phyloP scores from a whole-genome alignment of 1,140 invertebrate genomes.

The Tetragnatha versicolor region DNA sequence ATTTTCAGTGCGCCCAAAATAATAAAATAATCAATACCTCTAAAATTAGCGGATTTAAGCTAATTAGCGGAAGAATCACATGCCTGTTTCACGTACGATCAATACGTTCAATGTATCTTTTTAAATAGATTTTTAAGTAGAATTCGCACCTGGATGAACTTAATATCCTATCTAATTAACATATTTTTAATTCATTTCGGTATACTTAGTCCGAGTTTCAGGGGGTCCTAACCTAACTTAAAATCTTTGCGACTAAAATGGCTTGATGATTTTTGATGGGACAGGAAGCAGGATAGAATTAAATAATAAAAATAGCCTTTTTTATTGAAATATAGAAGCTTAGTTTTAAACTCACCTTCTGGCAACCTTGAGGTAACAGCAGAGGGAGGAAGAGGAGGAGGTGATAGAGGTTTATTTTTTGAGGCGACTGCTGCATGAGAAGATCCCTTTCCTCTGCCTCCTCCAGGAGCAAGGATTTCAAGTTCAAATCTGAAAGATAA shows the following conservation, averaged over 20 bases:
- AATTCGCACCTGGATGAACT: not conserved
- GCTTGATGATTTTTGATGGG: not conserved
- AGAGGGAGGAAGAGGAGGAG: conserved; percentile 15
- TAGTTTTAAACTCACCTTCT: not conserved
- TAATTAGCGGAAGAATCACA: too few relatives aligned
- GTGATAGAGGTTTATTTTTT: conserved; percentile 6
- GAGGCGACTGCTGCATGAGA: not conserved
- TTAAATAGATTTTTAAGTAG: not conserved
- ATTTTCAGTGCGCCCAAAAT: too few relatives aligned
- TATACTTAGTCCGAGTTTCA: too few relatives aligned
- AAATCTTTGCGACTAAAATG: not conserved
- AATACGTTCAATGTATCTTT: not conserved
- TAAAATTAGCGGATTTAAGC: too few relatives aligned
- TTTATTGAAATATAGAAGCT: not conserved
- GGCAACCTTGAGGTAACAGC: not conserved
- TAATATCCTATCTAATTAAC: not conserved
- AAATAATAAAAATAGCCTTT: not conserved
- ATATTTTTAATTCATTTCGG: not conserved
- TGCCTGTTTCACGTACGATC: not conserved
- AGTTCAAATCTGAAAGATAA: conserved; percentile 52
- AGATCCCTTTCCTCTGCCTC: not conserved
- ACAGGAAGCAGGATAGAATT: not conserved
- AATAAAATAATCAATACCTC: too few relatives aligned
- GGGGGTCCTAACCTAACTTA: not conserved
- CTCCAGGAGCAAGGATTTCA: conserved; percentile 34